Evolutionary conservation across 1,140 invertebrate species (phyloP), one percentile per base, ranked within the genome.

Genomic region (Radopholus similis): DNA sequence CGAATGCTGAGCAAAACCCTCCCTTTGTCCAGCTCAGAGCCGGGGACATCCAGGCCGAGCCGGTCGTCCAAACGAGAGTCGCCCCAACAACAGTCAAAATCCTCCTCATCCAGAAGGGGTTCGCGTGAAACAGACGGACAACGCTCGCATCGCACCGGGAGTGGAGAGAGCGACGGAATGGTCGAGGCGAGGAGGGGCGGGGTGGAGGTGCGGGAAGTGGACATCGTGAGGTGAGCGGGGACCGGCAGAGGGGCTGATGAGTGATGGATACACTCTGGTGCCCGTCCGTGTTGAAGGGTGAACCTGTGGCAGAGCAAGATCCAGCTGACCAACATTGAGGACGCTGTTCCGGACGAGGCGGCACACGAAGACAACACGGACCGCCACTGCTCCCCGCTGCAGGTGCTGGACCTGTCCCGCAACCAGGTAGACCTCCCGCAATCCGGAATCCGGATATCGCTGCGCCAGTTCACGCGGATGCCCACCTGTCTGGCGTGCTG

Each of bases 401-500:
- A 87, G 1, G 87, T 89, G 0, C 84, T 97, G 1, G 95, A 95
- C 83, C 85, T 97, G 28, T 89, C 92, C 0, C 91, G 93, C 83
- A 96, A 96, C 69, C 70, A 68, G 42, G 67, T 66, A 85, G 87
- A 90, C 62, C 94, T 96, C 80, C 88, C 88, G 21, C 88, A 87
- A 56, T 40, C 32, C 5, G 13, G 23, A 47, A 47, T 47, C 3
- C 4, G n/a, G 13, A 11, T 44, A 66, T 70, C 60, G 13, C 32
- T 66, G n/a, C 2, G 66, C 23, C 64, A 65, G 64, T 49, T 67
- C 28, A 69, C 18, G 11, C 65, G 70, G 60, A 88, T 96, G 40
- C 95, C 95, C 0, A 86, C 88, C 2, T 89, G 89, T n/a, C 82
- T 97, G 18, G 88, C 93, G 1, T 97, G 95, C 81, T 84, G 92